Evolutionary conservation across 64 coral and sea anemone species (phyloP), one percentile per base, ranked within the genome.

Genomic region (Montipora cactus): DNA sequence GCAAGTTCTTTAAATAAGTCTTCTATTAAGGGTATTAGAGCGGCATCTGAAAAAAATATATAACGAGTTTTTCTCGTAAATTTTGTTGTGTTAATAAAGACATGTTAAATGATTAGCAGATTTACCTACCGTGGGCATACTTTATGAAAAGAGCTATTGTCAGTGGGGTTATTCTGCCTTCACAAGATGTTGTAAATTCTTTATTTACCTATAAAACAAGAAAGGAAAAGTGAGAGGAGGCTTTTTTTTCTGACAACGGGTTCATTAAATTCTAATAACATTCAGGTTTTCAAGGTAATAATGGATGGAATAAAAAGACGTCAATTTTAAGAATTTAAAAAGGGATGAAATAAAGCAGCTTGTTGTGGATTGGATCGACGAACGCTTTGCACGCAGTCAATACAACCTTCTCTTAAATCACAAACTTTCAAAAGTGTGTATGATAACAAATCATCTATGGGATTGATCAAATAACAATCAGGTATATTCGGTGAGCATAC

Each of bases 1-100:
- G 97, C 89, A 16, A 99, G 88, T 88, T 99, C 94, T 77, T 96
- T 99, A 18, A 99, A 99, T 20, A 99, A 88, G 22, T 96, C 95
- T 81, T 99, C 97, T 84, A 99, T 94, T 44, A 99, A 66, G 2
- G 97, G 97, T 59, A 93, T 89, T 12, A 99, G 88, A 66, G 88
- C 94, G 18, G 92, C 89, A 79, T 99, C 97, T 99, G 75, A 19
- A 93, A 75, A 84, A 92, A 0, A 75, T 48, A 37, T 4, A 46
- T 0, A 51, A 46, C 3, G 2, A 59, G 16, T 13, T n/a, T 89
- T 49, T 52, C 47, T 8, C 44, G 14, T 6, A 59, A 19, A 52
- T 64, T 4, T 64, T 64, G 61, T 64, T 64, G 3, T 64, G 61
- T 12, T 0, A 11, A 64, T 4, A 64, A 15, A 64, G 4, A 80